phyloP scores from a whole-genome alignment of 1,140 invertebrate genomes.

The Saccostrea glomerata region DNA sequence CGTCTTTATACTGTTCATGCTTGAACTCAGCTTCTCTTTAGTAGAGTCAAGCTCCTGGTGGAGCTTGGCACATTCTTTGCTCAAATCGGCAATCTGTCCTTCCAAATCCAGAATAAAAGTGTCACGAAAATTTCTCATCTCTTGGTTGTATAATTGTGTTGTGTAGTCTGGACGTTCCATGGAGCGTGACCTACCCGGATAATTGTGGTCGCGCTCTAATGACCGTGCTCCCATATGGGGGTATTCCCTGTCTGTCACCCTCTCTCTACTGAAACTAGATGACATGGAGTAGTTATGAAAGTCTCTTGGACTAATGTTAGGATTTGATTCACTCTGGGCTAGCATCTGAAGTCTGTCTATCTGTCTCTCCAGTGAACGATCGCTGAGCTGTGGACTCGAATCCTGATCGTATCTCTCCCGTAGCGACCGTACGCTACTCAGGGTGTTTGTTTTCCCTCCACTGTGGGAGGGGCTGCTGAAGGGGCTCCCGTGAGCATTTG shows the following conservation, averaged over 20 bases:
- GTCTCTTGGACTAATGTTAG: slow-evolving; percentile 24
- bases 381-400: slow-evolving; percentile 62
- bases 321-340: slow-evolving; percentile 41
- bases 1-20: slow-evolving; percentile 99
- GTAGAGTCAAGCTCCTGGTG: slow-evolving; percentile 98
- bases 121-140: slow-evolving; percentile 70
- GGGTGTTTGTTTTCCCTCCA: slow-evolving; percentile 38
- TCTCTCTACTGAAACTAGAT: slow-evolving; percentile 68
- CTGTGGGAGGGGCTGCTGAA: slow-evolving; percentile 44
- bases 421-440: slow-evolving; percentile 36
- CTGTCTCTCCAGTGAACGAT: slow-evolving; percentile 70
- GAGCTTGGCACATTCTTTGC: slow-evolving; percentile 96
- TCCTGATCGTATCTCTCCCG: slow-evolving; percentile 49
- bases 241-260: slow-evolving; percentile 75
- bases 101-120: slow-evolving; percentile 91
- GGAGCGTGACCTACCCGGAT: slow-evolving; percentile 66
- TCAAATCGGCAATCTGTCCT: slow-evolving; percentile 95
- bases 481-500: slow-evolving; percentile 34
- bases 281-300: slow-evolving; percentile 32
- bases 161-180: slow-evolving; percentile 67
- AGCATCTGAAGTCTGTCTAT: slow-evolving; percentile 69
- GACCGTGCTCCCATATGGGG: slow-evolving; percentile 77
- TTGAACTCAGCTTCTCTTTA: slow-evolving; percentile 98
- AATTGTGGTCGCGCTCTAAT: slow-evolving; percentile 73
- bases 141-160: slow-evolving; percentile 66